These are phyloP conservation scores for Steatornis caripensis DNA, from an alignment of 2,113 vertebrate species.

Conservation along the genomic window DNA sequence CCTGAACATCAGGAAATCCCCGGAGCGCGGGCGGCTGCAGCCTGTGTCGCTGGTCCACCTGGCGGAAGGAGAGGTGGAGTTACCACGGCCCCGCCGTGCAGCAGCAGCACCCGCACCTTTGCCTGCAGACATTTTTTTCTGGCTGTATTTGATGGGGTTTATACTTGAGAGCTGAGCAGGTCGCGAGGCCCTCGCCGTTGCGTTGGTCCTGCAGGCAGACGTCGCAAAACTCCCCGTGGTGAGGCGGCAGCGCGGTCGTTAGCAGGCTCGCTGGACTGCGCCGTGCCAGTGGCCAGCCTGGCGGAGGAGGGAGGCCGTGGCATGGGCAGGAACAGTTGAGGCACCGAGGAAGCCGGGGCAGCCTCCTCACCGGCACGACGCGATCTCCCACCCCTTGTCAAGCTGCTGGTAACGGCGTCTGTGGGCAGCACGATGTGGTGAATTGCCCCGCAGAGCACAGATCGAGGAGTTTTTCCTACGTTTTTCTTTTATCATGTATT, in stretches of 20 bases:
- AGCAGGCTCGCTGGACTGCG: fast-evolving
- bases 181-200: neutral
- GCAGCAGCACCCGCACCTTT: neutral
- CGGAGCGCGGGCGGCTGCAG: neutral
- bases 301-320: neutral
- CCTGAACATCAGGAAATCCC: neutral
- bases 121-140: neutral
- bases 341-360: neutral
- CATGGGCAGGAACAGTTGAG: fast-evolving
- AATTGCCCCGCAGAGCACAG: too few species aligned
- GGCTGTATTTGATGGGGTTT: fast-evolving
- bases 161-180: too few species aligned
- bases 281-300: neutral
- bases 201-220: too few species aligned
- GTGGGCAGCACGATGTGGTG: too few species aligned
- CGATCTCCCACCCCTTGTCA: too few species aligned
- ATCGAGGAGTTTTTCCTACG: too few species aligned
- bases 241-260: neutral
- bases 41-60: neutral
- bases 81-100: neutral
- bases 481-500: neutral
- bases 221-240: fast-evolving
- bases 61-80: neutral
- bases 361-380: too few species aligned
- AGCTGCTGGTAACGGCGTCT: fast-evolving